Conservation (phyloP, 2,888 invertebrate genomes). For the Tenthredo amoena region DNA sequence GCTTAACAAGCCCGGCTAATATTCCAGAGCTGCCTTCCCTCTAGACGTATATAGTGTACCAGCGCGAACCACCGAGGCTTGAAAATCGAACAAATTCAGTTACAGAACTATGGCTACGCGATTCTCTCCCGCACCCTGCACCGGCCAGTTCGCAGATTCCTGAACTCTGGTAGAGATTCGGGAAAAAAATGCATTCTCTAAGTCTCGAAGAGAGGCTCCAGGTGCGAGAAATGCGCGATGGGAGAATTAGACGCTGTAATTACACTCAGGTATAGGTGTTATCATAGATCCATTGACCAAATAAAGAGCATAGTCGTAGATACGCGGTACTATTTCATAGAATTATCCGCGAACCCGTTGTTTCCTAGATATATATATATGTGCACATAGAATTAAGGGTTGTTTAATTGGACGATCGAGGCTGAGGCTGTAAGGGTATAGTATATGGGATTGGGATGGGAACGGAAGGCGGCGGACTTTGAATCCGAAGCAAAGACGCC, state of each 20-base stretch:
- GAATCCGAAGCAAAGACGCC: constrained; percentile 48
- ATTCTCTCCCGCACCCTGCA: background rate
- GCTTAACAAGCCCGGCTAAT: constrained; percentile 74
- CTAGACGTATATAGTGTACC: constrained; percentile 58
- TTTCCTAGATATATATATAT: constrained; percentile 4
- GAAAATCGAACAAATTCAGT: constrained; percentile 76
- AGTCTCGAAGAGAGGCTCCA: background rate
- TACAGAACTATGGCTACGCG: constrained; percentile 66
- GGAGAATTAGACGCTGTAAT: background rate
- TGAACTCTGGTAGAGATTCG: background rate
- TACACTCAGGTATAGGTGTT: background rate
- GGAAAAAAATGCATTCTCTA: background rate
- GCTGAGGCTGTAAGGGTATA: background rate
- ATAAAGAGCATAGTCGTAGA: background rate
- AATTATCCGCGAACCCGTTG: constrained; percentile 30
- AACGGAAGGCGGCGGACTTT: constrained; percentile 14
- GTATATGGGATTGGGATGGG: background rate
- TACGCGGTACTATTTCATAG: constrained; percentile 16
- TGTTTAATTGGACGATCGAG: constrained; percentile 45
- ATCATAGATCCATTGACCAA: constrained; percentile 19
- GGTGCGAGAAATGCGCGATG: background rate
- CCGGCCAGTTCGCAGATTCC: background rate
- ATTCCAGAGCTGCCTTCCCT: constrained; percentile 66
- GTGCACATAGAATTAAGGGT: constrained; percentile 30
- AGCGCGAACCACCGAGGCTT: constrained; percentile 50